Evolutionary conservation across 2,888 invertebrate genomes (phyloP).

Genomic region (Parthenolecanium corni): DNA sequence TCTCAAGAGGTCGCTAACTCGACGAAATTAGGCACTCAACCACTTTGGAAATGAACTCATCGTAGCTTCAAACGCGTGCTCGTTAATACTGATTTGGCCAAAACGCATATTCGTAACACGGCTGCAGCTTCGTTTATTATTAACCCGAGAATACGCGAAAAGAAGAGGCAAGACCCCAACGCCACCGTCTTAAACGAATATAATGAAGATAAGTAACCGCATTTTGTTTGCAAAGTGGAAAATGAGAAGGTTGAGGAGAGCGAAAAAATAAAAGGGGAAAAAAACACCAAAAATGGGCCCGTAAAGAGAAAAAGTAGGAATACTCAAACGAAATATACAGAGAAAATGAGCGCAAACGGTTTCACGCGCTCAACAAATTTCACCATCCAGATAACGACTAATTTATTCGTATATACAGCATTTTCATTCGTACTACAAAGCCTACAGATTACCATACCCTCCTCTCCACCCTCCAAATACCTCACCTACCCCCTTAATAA

Average conservation of each 20-base stretch:
- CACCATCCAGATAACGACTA: slow-evolving; percentile 13
- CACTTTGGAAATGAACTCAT: no score
- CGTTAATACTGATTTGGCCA: no score
- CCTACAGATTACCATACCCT: slow-evolving; percentile 4
- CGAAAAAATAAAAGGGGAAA: no score
- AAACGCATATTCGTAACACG: no score
- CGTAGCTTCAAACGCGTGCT: no score
- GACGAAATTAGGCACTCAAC: no score
- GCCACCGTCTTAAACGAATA: neutral
- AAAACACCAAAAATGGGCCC: no score
- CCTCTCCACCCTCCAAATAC: neutral
- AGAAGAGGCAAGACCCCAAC: neutral
- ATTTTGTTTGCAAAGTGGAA: neutral
- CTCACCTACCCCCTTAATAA: slow-evolving; percentile 14
- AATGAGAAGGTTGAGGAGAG: no score
- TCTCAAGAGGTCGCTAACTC: no score
- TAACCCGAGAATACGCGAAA: neutral
- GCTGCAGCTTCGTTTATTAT: no score
- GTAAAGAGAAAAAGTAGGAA: no score
- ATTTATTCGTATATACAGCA: slow-evolving; percentile 10
- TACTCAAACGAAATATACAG: neutral
- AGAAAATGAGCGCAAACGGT: neutral
- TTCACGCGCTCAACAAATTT: neutral
- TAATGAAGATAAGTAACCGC: neutral
- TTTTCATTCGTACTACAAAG: neutral